Conservation (phyloP, 2,113 vertebrate species). For the Lepisosteus osseus region DNA sequence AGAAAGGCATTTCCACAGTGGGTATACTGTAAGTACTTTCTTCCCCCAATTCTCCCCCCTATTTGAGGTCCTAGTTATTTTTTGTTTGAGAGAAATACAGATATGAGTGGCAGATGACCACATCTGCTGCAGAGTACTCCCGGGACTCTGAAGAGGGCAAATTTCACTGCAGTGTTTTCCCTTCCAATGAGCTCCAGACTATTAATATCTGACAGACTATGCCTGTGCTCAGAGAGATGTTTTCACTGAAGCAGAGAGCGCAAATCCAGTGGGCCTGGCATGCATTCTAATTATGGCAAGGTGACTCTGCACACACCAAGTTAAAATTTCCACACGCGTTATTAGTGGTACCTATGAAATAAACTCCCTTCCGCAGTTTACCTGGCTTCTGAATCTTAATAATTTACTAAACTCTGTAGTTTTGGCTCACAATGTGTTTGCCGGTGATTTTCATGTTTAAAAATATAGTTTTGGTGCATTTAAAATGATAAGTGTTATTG, state of each 20-base stretch:
- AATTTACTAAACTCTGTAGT: no score
- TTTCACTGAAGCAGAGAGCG: background rate
- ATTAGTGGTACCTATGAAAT: no score
- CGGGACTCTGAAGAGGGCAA: background rate
- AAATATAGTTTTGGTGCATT: no score
- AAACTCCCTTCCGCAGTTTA: no score
- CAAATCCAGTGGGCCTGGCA: background rate
- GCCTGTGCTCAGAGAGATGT: background rate
- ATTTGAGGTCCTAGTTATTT: background rate
- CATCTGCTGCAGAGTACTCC: background rate
- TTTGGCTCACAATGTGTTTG: no score
- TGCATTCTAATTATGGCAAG: background rate
- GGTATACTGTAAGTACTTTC: no score
- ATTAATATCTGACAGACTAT: background rate
- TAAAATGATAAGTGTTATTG: no score
- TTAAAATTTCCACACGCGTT: background rate
- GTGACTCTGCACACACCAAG: background rate
- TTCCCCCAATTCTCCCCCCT: background rate
- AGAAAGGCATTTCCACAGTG: no score
- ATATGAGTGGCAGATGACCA: background rate
- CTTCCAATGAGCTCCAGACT: background rate
- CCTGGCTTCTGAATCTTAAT: no score
- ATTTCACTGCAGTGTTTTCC: background rate
- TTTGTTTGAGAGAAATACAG: background rate
- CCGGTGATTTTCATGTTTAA: no score